Conservation (phyloP, 2,888 invertebrate species). For the Brachyopa scutellaris region DNA sequence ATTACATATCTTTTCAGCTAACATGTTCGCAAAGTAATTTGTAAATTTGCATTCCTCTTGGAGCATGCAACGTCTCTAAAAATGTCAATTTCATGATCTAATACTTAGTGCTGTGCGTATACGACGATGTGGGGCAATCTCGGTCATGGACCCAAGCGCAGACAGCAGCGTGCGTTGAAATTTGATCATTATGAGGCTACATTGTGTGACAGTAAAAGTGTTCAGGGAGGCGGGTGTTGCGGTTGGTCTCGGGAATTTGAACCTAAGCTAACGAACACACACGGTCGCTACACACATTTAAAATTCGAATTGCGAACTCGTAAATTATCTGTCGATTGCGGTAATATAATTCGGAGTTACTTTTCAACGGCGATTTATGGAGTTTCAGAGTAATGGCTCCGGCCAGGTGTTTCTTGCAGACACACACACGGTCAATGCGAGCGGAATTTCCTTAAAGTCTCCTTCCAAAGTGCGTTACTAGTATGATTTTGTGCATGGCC, state of each 20-base stretch:
- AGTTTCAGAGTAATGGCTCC: conserved; percentile 37
- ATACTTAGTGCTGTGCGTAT: conserved; percentile 26
- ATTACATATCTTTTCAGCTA: conserved; percentile 20
- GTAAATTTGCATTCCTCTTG: conserved; percentile 58
- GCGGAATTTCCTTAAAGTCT: conserved; percentile 59
- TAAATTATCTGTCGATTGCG: conserved; percentile 70
- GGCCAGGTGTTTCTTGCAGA: conserved; percentile 62
- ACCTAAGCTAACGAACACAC: conserved; percentile 34
- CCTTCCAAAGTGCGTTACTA: conserved; percentile 24
- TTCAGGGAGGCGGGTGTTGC: conserved; percentile 41
- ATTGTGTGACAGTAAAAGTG: conserved; percentile 64
- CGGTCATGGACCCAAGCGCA: conserved; percentile 65
- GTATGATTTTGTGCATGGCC: conserved; percentile 45
- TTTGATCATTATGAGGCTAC: conserved; percentile 66
- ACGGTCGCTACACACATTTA: conserved; percentile 6
- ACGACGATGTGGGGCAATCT: conserved; percentile 49
- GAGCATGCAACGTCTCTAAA: conserved; percentile 45
- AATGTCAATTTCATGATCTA: conserved; percentile 55
- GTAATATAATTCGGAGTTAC: conserved; percentile 44
- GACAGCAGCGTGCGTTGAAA: conserved; percentile 51
- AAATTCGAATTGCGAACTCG: conserved; percentile 65
- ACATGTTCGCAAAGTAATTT: conserved; percentile 35
- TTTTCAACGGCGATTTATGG: conserved; percentile 63
- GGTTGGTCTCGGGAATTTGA: conserved; percentile 27
- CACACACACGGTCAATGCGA: conserved; percentile 19